phyloP scores from a whole-genome alignment of 1,140 invertebrate genomes.

The Stegodyphus mimosarum region DNA sequence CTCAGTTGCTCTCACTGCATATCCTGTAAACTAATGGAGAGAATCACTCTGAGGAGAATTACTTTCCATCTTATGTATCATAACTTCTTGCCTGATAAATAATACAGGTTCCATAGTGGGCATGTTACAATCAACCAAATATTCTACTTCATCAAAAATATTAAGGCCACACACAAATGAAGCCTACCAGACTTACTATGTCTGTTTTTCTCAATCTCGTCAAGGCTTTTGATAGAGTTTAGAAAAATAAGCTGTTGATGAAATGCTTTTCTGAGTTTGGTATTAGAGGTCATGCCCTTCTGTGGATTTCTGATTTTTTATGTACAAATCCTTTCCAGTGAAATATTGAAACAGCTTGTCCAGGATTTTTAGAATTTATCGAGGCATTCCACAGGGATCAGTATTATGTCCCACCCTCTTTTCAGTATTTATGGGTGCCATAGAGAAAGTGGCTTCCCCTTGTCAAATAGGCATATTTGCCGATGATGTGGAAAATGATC shows the following conservation, averaged over 20 bases:
- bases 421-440: neutral
- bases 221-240: neutral
- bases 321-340: neutral
- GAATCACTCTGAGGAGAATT: neutral
- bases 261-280: neutral
- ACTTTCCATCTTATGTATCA: neutral
- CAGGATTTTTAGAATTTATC: neutral
- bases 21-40: neutral
- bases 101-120: neutral
- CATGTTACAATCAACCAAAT: neutral
- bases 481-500: too few species aligned
- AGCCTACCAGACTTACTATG: neutral
- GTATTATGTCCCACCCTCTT: neutral
- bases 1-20: neutral
- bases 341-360: neutral
- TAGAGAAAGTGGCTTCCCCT: too few species aligned
- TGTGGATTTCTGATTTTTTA: neutral
- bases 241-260: slow-evolving; percentile 1
- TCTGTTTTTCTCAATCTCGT: neutral
- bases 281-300: neutral
- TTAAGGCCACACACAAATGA: neutral
- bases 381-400: neutral
- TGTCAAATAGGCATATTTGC: too few species aligned
- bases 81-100: neutral
- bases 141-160: neutral